Conservation (phyloP, 2,113 vertebrate genomes). For the Rhynchopsitta pachyrhyncha region DNA sequence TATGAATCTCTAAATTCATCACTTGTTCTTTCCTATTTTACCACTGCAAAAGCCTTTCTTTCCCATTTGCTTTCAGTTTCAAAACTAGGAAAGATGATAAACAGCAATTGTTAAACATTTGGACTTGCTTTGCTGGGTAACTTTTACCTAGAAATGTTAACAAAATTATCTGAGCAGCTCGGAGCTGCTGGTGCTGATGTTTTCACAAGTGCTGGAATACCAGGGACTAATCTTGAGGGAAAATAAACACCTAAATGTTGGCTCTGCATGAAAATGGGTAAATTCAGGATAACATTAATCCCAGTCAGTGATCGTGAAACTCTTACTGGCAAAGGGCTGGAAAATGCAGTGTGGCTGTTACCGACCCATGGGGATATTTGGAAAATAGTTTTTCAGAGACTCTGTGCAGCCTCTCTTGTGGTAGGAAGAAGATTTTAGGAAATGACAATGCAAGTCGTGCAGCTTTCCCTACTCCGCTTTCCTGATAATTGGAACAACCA, state of each 20-base stretch:
- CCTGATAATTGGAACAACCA: background rate
- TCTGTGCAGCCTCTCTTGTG: background rate
- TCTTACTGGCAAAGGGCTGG: background rate
- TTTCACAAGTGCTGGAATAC: background rate
- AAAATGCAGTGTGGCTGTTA: background rate
- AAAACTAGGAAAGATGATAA: background rate
- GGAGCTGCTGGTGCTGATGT: background rate
- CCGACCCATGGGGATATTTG: background rate
- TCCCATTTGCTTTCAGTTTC: conserved; percentile 26
- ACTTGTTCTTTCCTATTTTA: background rate
- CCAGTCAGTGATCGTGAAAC: background rate
- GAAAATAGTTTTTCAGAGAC: background rate
- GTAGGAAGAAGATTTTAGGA: background rate
- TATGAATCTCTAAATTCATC: background rate
- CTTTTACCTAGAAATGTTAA: background rate
- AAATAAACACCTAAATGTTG: background rate
- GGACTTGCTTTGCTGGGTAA: background rate
- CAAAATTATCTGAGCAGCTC: background rate
- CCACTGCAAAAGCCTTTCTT: background rate
- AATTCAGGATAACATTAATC: background rate
- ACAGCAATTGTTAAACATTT: background rate
- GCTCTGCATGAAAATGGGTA: background rate
- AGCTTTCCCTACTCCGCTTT: background rate
- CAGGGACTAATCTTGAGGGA: background rate
- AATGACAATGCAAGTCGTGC: background rate